Base-by-base conservation (phyloP, 1,140 invertebrate species). In the Bombus consobrinus region DNA sequence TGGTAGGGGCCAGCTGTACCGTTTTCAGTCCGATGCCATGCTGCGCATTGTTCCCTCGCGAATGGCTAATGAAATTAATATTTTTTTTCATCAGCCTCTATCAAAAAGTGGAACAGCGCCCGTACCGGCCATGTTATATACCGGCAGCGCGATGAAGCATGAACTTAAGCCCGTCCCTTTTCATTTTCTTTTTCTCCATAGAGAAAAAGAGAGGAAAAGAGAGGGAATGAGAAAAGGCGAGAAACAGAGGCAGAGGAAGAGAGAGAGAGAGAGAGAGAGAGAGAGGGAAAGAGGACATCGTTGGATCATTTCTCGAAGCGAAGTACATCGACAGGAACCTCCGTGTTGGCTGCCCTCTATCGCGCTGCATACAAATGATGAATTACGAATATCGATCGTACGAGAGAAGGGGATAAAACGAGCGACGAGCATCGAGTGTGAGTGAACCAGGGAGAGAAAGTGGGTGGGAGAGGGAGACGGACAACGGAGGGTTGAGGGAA, bases 341-440 rank as follows among this genome's bases (percentile, higher is more conserved):
- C 74, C 91, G 77, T 90, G 88, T 89, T 77, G 90, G 87, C 81
- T 83, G 91, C 90, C 83, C 92, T 93, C 88, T 92, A 91, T 91
- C 91, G 89, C 89, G 92, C 90, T 93, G 94, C 94, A 95, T 95
- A 95, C 94, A 95, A 95, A 95, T 95, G 94, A 95, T 94, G 94
- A 95, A 95, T 95, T 95, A 95, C 93, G 92, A 92, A 92, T 93
- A 94, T 95, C 93, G 94, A 94, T 94, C 93, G 87, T 76, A 64
- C 83, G 86, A n/a, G 84, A 88, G 87, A 47, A 71, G 62, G 79
- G 85, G 64, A 83, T 74, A 53, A 64, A 75, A 85, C 59, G 43
- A 90, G 32, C 57, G 72, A 39, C 68, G 41, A 66, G 28, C 77
- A 64, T 25, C 32, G 53, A 22, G 81, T 57, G 34, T n/a, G 69